A percentile compares a stretch with the other conserved stretches of the same genome.
phyloP scores from a whole-genome alignment of 2,888 invertebrate genomes.

The Eurytoma adleriae region DNA sequence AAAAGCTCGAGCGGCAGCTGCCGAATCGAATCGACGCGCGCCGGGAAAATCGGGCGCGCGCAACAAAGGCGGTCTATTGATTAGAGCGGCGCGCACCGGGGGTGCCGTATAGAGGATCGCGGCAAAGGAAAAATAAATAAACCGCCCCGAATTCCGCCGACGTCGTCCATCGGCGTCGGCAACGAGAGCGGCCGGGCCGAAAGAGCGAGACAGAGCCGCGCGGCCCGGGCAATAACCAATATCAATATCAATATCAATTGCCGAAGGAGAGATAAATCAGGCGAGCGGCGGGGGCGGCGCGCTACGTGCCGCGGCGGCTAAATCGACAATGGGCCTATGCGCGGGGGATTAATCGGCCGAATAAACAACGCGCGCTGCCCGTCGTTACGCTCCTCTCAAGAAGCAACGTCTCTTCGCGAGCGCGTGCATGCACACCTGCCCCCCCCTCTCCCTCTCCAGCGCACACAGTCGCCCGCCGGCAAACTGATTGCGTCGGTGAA shows the following conservation, averaged over 20 bases:
- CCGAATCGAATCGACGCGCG: neutral
- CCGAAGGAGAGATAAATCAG: slow-evolving; percentile 50
- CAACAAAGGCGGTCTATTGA: neutral
- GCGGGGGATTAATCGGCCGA: slow-evolving; percentile 13
- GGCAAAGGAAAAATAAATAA: slow-evolving; percentile 28
- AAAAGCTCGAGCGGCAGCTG: neutral
- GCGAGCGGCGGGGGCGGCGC: neutral
- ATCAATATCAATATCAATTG: slow-evolving; percentile 49
- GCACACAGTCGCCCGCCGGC: no score
- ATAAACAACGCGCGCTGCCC: neutral
- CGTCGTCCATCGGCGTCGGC: slow-evolving; percentile 5
- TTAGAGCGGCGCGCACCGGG: neutral
- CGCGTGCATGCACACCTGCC: no score
- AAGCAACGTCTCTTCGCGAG: no score
- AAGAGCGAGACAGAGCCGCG: no score
- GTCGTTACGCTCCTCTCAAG: neutral
- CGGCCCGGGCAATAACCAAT: slow-evolving; percentile 27
- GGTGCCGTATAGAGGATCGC: neutral
- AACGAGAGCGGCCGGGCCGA: neutral
- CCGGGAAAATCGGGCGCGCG: neutral
- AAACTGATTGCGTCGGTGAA: no score
- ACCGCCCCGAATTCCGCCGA: neutral
- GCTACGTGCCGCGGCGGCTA: slow-evolving; percentile 19
- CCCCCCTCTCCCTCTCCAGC: no score
- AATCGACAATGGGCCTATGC: neutral